phyloP scores from a whole-genome alignment of 2,888 invertebrate species.

The Macropis europaea region DNA sequence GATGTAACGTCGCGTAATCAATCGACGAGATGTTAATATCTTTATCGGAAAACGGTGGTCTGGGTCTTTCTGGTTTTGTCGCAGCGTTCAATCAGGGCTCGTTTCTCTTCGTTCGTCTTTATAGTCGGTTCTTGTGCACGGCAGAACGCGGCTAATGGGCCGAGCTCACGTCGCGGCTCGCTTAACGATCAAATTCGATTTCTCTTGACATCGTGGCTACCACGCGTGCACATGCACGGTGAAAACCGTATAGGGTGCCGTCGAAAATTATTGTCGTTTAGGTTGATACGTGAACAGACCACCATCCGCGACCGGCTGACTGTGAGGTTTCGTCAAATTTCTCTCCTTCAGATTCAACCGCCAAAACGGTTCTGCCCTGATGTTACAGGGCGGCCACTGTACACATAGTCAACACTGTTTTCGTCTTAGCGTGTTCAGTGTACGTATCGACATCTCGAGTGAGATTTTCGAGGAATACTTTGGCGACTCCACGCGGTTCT shows the following conservation, averaged over 20 bases:
- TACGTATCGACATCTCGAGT: too few relatives aligned
- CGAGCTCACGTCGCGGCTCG: constrained; percentile 74
- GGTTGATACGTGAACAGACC: constrained; percentile 38
- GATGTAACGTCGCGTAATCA: too few relatives aligned
- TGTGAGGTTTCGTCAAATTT: too few relatives aligned
- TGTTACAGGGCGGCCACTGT: too few relatives aligned
- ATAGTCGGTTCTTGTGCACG: constrained; percentile 25
- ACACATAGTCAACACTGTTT: too few relatives aligned
- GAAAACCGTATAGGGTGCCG: constrained; percentile 54
- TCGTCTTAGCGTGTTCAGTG: too few relatives aligned
- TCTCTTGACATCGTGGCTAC: constrained; percentile 75
- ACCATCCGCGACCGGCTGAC: constrained; percentile 30
- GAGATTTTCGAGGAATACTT: too few relatives aligned
- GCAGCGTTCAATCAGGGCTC: not conserved
- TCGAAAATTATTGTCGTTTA: constrained; percentile 39
- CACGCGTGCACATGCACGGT: constrained; percentile 58
- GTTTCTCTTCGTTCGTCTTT: not conserved
- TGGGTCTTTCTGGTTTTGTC: constrained; percentile 4
- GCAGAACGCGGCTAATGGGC: constrained; percentile 73
- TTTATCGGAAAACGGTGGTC: too few relatives aligned
- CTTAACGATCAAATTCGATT: constrained; percentile 78
- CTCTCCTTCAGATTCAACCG: too few relatives aligned
- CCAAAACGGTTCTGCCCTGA: too few relatives aligned
- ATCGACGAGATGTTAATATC: too few relatives aligned
- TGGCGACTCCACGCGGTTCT: too few relatives aligned